These are phyloP conservation scores for Archilochus colubris DNA, from an alignment of 2,113 vertebrate genomes.

Conservation along the genomic window DNA sequence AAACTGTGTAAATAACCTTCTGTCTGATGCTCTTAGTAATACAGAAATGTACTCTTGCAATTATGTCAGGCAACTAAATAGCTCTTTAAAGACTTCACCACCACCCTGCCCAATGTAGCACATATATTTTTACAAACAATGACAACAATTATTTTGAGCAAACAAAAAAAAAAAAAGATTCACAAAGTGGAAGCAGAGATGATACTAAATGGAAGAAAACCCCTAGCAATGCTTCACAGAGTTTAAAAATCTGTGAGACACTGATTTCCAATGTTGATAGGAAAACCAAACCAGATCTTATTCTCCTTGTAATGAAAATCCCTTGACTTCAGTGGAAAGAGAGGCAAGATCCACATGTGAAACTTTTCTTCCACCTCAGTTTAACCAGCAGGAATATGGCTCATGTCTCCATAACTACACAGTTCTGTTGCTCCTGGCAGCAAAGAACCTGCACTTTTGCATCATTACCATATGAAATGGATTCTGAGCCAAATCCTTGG, in stretches of 20 bases:
- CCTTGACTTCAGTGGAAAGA: neutral
- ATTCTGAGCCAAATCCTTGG: neutral
- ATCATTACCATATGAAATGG: neutral
- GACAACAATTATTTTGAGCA: neutral
- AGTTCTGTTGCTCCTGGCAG: neutral
- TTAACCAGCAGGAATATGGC: neutral
- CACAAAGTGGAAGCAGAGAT: neutral
- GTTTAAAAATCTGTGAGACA: neutral
- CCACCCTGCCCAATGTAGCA: neutral
- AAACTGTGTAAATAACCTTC: neutral
- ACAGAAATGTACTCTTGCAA: neutral
- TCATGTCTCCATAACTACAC: neutral
- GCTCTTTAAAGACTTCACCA: neutral
- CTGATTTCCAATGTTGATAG: neutral
- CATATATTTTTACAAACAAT: neutral
- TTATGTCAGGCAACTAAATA: neutral
- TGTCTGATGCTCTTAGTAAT: neutral
- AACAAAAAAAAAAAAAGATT: neutral
- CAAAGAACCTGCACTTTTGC: neutral
- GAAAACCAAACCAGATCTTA: neutral
- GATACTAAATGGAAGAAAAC: neutral
- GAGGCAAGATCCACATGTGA: neutral
- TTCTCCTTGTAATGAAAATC: neutral
- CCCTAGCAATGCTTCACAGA: neutral
- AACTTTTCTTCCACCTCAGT: neutral